Percentiles rank a stretch among this genome's conserved stretches.
Conservation (phyloP, 2,113 vertebrate genomes). For the Rhynchopsitta pachyrhyncha region DNA sequence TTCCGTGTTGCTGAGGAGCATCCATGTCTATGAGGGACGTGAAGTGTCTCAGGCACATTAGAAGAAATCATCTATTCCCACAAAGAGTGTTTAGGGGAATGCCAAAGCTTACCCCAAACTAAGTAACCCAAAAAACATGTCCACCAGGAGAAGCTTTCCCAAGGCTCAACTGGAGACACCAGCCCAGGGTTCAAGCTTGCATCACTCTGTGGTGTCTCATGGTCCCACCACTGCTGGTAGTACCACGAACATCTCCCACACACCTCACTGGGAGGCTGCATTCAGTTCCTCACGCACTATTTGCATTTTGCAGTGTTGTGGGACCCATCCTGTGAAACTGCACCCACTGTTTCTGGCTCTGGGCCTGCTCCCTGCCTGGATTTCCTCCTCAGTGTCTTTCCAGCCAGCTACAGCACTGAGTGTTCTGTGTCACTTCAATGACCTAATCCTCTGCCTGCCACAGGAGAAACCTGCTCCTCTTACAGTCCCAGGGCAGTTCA, state of each 20-base stretch:
- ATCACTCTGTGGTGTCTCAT: accelerated
- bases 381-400: not conserved
- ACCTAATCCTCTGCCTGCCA: not conserved
- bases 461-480: not conserved
- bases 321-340: not conserved
- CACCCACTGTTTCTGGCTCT: accelerated
- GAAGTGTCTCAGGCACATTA: not conserved
- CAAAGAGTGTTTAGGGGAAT: not conserved
- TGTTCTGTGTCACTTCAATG: not conserved
- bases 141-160: not conserved
- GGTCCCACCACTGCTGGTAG: not conserved
- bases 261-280: not conserved
- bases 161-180: not conserved
- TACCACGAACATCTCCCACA: not conserved
- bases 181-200: not conserved
- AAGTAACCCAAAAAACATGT: not conserved
- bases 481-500: not conserved
- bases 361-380: not conserved
- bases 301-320: not conserved
- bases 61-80: not conserved
- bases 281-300: not conserved
- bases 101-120: not conserved
- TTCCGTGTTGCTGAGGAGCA: not conserved
- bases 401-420: not conserved
- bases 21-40: not conserved